Evolutionary conservation across 2,888 invertebrate species (phyloP).

Genomic region (Drosophila neotestacea): DNA sequence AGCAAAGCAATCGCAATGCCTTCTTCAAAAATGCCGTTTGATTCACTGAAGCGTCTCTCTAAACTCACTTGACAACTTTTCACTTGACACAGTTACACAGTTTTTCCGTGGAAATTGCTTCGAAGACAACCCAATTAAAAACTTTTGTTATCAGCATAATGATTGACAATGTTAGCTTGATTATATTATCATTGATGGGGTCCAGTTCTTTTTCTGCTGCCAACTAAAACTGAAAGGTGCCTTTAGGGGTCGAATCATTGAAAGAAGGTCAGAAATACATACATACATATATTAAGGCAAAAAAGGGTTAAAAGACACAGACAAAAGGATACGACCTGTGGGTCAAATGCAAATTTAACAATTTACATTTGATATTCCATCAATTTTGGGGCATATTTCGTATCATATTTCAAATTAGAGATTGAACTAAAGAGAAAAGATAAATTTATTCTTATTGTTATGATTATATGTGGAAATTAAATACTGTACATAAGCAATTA

Average conservation of each 20-base stretch:
- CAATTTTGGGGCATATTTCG: neutral
- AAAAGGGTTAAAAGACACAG: conserved; percentile 11
- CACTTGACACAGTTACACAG: neutral
- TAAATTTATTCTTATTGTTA: neutral
- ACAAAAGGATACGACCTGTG: conserved; percentile 20
- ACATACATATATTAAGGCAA: neutral
- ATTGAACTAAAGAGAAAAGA: neutral
- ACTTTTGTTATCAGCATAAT: conserved; percentile 64
- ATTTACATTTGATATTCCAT: conserved; percentile 15
- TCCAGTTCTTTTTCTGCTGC: neutral
- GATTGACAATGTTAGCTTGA: conserved; percentile 63
- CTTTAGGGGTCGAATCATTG: conserved; percentile 35
- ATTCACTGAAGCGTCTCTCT: conserved; percentile 11
- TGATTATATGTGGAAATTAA: neutral
- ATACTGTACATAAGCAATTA: neutral
- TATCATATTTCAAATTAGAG: conserved; percentile 18
- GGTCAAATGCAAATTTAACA: conserved; percentile 16
- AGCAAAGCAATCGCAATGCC: conserved; percentile 11
- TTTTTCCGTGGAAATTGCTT: conserved; percentile 3
- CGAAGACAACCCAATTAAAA: conserved; percentile 73
- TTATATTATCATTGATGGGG: conserved; percentile 44
- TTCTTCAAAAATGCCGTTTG: conserved; percentile 17
- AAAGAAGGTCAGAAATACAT: conserved; percentile 1
- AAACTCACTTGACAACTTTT: conserved; percentile 6
- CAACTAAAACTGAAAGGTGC: conserved; percentile 43